A percentile compares a stretch with the other conserved stretches of the same genome.
phyloP scores from a whole-genome alignment of 1,140 invertebrate species.

The Tribolium madens region DNA sequence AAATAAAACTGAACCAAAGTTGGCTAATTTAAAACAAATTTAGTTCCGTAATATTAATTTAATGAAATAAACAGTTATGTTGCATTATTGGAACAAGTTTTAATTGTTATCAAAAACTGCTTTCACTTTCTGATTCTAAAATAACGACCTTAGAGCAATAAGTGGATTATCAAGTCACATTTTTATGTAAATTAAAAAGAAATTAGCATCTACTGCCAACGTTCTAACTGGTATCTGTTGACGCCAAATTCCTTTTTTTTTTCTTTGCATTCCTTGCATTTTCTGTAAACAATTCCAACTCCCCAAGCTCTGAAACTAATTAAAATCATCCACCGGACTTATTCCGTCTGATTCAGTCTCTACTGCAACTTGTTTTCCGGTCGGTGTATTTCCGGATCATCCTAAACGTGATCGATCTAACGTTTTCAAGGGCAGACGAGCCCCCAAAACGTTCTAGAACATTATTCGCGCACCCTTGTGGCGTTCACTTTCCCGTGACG shows the following conservation, averaged over 20 bases:
- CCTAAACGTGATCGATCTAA: neutral
- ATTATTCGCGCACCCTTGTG: conserved; percentile 4
- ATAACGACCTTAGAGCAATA: neutral
- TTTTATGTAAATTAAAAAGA: conserved; percentile 20
- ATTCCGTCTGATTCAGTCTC: neutral
- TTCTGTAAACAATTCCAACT: neutral
- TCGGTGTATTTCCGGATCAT: neutral
- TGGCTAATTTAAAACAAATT: too few species aligned
- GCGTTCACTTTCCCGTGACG: conserved; percentile 28
- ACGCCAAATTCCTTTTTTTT: neutral
- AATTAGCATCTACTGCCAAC: neutral
- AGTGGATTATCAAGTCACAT: conserved; percentile 1
- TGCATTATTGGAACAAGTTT: conserved; percentile 17
- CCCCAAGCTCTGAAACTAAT: neutral
- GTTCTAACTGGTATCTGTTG: neutral
- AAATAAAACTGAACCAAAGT: too few species aligned
- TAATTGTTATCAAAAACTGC: conserved; percentile 34
- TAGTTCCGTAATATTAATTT: too few species aligned
- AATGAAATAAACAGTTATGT: neutral
- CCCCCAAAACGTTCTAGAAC: conserved; percentile 13
- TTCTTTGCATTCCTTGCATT: neutral
- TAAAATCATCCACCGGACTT: neutral
- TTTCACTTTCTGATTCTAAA: conserved; percentile 9
- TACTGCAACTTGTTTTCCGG: neutral
- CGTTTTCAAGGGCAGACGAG: conserved; percentile 28